Evolutionary conservation across 2,113 vertebrate species (phyloP), one percentile per base, ranked within the genome.

Genomic region (Centropus bengalensis): DNA sequence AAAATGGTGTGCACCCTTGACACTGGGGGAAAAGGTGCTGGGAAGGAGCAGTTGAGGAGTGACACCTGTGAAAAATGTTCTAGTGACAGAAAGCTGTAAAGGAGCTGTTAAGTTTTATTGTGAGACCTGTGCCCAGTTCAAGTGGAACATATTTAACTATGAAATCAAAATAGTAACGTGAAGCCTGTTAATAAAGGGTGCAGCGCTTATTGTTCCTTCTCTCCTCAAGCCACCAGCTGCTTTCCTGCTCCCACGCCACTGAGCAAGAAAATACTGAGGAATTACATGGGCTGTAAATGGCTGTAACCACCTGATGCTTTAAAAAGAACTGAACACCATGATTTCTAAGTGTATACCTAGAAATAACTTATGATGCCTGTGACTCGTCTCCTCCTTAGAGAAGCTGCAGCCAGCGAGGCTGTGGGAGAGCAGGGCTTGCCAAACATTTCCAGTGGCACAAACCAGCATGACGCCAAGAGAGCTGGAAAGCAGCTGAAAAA

Each of bases 1-100:
- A 55, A 71, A 74, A 59, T 18, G 26, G 42, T 0, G 0, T 38
- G 63, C 0, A 0, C n/a, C 54, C 82, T 83, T 0, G 0, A 56
- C 67, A 30, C n/a, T 33, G 55, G 66, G 66, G 78, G 44, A 68
- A 87, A 47, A 89, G 58, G 80, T 70, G 19, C n/a, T 71, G 20
- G 14, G 66, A 64, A 26, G 12, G 9, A 84, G 52, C 52, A 47
- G 3, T 1, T 1, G 5, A 88, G 54, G 82, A 68, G 62, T 3
- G 4, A 12, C 32, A 33, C 3, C 5, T 4, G 12, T 42, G 24
- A 45, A 68, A 80, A 63, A 13, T 40, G 14, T 30, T 60, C 70
- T 24, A 56, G 17, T 69, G 14, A 36, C 40, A 69, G 27, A 13
- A 68, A 59, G 33, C 4, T 60, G 40, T 86, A 77, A 90, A 94